Base-by-base conservation (phyloP, 2,888 invertebrate genomes). In the Ctenicera cuprea region DNA sequence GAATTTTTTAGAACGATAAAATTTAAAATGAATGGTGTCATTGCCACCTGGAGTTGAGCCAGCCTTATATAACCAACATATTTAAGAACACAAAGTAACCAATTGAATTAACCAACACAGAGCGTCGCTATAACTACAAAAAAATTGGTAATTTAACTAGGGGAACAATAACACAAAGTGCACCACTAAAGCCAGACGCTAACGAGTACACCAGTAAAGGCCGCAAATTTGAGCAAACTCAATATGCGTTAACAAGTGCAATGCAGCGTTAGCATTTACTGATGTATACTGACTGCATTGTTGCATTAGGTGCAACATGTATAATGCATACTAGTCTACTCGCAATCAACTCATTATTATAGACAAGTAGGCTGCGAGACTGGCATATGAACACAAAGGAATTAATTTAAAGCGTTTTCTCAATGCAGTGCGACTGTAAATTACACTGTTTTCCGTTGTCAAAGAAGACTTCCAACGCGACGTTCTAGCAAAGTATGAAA, bases 221-320 rank as follows among this genome's bases (percentile, higher is more conserved):
- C 69, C 70, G 54, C 74, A 76, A 74, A 67, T 74, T 74, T 69
- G 65, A 63, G 65, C 62, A 74, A 77, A 77, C 73, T 76, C 77
- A 76, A 76, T 77, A 77, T 74, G 65, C 72, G 76, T 67, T 76
- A 74, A 74, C 70, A 71, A 76, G 71, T 72, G 74, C 71, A 74
- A 73, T 71, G 75, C 77, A 62, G 65, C 61, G 33, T 73, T 52
- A 54, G 45, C 67, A 67, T 73, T 73, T 62, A 68, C 62, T 67
- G 67, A 57, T 38, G 65, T 57, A 61, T 43, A 41, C 12, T 38
- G 59, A 41, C 12, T 38, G 59, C 59, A 59, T 59, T 59, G 59
- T 59, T 59, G 38, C 59, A 59, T 59, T 59, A 59, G 54, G 26
- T 59, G 59, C 12, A 16, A 26, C 63, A 48, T 64, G 41, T 41